Conservation (phyloP, 53 echinoderm and acorn worm genomes). For the Zoroaster sp. region DNA sequence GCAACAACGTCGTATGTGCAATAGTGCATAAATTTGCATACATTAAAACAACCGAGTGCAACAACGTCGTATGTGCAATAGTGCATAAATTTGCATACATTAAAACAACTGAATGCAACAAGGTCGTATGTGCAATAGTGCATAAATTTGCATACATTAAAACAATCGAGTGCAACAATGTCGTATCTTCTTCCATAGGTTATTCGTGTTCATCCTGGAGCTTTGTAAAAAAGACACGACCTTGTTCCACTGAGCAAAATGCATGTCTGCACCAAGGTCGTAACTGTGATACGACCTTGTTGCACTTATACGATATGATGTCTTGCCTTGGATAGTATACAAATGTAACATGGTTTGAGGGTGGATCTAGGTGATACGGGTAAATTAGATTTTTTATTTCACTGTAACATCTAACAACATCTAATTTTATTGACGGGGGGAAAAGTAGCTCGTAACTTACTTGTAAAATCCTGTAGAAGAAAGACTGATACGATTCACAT, state of each 20-base stretch:
- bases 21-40: neutral
- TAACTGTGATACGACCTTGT: neutral
- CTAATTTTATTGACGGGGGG: neutral
- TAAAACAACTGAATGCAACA: too few relatives aligned
- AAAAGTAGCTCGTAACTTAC: neutral
- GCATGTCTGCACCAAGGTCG: neutral
- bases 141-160: too few relatives aligned
- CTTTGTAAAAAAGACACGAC: too few relatives aligned
- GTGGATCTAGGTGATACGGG: neutral
- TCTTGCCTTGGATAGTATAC: neutral
- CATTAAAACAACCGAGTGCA: neutral
- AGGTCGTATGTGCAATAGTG: too few relatives aligned
- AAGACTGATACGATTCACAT: constrained; percentile 65
- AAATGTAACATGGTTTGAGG: neutral
- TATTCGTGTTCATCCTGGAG: too few relatives aligned
- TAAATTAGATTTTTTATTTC: neutral
- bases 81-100: too few relatives aligned
- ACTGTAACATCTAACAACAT: neutral
- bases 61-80: neutral
- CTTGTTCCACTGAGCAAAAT: too few relatives aligned
- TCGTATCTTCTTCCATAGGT: too few relatives aligned
- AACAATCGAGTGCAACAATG: too few relatives aligned
- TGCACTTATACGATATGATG: neutral
- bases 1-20: neutral
- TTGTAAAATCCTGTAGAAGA: constrained; percentile 81